Conservation (phyloP, 2,113 vertebrate genomes). For the Bungarus multicinctus region DNA sequence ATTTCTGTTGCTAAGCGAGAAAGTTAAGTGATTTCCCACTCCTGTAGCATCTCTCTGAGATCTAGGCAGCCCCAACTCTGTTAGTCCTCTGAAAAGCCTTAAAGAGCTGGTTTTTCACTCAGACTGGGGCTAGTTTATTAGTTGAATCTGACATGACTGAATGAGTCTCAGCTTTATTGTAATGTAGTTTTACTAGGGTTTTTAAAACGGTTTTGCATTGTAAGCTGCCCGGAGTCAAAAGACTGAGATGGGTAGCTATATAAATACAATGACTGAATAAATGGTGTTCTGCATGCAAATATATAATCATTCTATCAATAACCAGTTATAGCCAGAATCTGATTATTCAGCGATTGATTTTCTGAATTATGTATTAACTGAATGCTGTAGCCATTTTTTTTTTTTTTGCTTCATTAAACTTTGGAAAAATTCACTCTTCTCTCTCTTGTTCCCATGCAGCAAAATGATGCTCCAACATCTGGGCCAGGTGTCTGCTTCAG, state of each 20-base stretch:
- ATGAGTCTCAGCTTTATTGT: background rate
- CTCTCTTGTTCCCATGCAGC: constrained; percentile 66
- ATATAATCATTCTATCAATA: background rate
- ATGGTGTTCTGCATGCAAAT: background rate
- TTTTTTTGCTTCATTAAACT: constrained; percentile 2
- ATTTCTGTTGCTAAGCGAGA: background rate
- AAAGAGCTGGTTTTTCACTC: background rate
- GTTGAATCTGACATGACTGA: background rate
- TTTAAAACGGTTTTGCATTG: background rate
- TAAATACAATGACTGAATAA: background rate
- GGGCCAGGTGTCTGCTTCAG: constrained; percentile 83
- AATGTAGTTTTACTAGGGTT: background rate
- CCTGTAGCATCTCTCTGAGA: background rate
- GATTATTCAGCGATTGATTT: background rate
- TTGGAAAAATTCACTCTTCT: constrained; percentile 36
- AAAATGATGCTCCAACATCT: constrained; percentile 97
- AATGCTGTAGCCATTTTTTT: background rate
- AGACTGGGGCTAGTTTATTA: background rate
- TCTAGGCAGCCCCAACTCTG: background rate
- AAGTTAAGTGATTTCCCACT: background rate
- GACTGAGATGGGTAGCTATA: background rate
- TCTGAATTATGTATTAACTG: background rate
- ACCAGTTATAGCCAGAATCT: background rate
- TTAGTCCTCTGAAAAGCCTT: background rate
- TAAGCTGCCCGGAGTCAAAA: background rate